A percentile compares a stretch with the other conserved stretches of the same genome.
These are phyloP conservation scores for Buathra laborator DNA, from an alignment of 2,888 invertebrate species.

Conservation along the genomic window DNA sequence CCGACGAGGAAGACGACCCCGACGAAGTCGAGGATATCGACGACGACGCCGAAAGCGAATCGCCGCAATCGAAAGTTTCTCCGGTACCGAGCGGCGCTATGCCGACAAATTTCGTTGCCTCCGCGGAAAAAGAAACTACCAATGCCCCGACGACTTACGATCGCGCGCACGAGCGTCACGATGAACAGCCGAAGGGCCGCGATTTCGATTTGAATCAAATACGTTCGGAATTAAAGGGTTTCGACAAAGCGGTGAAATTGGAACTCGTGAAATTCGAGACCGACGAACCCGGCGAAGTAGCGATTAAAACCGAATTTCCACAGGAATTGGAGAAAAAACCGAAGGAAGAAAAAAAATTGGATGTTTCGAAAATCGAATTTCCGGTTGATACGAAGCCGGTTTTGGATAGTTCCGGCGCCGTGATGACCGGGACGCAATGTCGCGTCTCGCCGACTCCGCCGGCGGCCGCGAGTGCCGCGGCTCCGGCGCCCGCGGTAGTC, in stretches of 20 bases:
- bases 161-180: constrained; percentile 85
- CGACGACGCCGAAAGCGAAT: constrained; percentile 3
- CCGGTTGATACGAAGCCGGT: constrained; percentile 57
- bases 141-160: constrained; percentile 42
- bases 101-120: not conserved
- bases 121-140: constrained; percentile 4
- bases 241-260: constrained; percentile 88
- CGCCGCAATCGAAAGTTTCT: not conserved
- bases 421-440: constrained; percentile 61
- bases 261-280: constrained; percentile 83
- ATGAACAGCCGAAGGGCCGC: constrained; percentile 88
- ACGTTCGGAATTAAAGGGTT: constrained; percentile 93
- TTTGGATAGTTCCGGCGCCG: constrained; percentile 40
- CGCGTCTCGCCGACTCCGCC: constrained; percentile 62
- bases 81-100: not conserved
- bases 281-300: constrained; percentile 87
- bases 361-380: constrained; percentile 78
- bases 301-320: constrained; percentile 80
- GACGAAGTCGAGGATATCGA: constrained; percentile 59
- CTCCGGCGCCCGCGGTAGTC: constrained; percentile 45
- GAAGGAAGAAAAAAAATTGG: constrained; percentile 78
- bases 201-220: constrained; percentile 95
- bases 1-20: constrained; percentile 44
- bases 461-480: not conserved
- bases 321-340: constrained; percentile 78